Evolutionary conservation across 2,113 vertebrate genomes (phyloP).

Genomic region (Cyrtonyx montezumae): DNA sequence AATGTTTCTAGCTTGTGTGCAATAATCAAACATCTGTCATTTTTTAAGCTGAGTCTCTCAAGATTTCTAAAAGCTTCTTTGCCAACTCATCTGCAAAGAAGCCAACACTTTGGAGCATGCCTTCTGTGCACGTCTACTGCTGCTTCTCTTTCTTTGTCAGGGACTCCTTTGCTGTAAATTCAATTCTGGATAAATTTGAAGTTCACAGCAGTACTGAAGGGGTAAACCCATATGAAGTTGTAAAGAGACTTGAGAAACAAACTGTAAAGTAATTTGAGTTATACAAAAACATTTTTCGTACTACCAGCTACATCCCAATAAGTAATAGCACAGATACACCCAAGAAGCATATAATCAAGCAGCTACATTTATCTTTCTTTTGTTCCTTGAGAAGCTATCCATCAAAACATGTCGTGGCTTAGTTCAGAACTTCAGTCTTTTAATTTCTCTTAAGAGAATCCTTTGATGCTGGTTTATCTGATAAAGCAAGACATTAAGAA

Average conservation of each 20-base stretch:
- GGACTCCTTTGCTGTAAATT: not conserved
- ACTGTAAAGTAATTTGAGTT: not conserved
- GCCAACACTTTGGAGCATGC: not conserved
- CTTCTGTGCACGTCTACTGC: constrained; percentile 19
- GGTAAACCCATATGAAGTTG: not conserved
- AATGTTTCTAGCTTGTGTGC: not conserved
- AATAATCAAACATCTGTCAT: not conserved
- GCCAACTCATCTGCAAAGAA: constrained; percentile 7
- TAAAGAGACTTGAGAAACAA: not conserved
- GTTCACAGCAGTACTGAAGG: not conserved
- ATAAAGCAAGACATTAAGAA: constrained; percentile 18
- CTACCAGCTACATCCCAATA: not conserved
- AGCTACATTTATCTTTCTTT: not conserved
- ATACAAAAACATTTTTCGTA: not conserved
- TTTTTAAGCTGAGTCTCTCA: not conserved
- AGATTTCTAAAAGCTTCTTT: not conserved
- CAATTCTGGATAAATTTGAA: not conserved
- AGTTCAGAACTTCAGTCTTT: constrained; percentile 5
- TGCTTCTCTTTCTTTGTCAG: not conserved
- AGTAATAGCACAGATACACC: not conserved
- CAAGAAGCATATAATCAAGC: not conserved
- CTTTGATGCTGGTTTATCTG: constrained; percentile 38
- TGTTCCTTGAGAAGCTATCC: not conserved
- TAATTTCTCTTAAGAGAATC: constrained; percentile 38
- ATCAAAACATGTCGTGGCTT: not conserved